Conservation (phyloP, 2,113 vertebrate genomes). For the Sorex araneus region DNA sequence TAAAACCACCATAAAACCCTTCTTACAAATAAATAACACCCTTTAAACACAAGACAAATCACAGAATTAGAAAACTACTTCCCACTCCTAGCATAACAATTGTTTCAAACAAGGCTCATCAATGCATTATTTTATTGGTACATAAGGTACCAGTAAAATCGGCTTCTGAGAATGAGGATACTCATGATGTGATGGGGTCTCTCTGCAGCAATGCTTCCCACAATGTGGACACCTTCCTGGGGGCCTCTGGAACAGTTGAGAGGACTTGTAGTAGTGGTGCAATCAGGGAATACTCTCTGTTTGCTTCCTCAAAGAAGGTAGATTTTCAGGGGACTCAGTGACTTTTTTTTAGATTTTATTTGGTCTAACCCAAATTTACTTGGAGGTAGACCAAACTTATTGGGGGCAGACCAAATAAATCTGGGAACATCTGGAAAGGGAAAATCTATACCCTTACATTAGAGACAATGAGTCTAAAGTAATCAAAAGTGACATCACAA, state of each 20-base stretch:
- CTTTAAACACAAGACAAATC: slow-evolving; percentile 6
- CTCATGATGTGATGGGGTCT: slow-evolving; percentile 1
- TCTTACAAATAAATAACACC: not conserved
- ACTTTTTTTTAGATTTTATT: too few species aligned
- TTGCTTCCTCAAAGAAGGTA: too few species aligned
- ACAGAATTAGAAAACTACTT: slow-evolving; percentile 52
- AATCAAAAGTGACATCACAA: slow-evolving; percentile 24
- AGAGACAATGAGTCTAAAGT: slow-evolving; percentile 5
- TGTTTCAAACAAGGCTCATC: slow-evolving; percentile 10
- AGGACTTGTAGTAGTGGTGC: too few species aligned
- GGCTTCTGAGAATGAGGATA: slow-evolving; percentile 7
- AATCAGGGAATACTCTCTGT: too few species aligned
- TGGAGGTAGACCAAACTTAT: too few species aligned
- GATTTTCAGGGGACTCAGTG: too few species aligned
- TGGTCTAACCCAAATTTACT: too few species aligned
- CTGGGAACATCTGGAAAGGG: not conserved
- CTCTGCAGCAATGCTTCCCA: not conserved
- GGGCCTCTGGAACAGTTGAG: too few species aligned
- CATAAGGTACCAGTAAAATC: too few species aligned
- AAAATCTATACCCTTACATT: not conserved
- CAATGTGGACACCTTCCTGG: too few species aligned
- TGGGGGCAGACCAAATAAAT: too few species aligned
- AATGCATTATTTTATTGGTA: not conserved
- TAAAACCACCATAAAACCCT: slow-evolving; percentile 7
- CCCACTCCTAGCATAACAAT: not conserved